Percentiles rank a stretch among this genome's conserved stretches.
Evolutionary conservation across 2,113 vertebrate species (phyloP).

Genomic region (Trematocara nigrifrons): DNA sequence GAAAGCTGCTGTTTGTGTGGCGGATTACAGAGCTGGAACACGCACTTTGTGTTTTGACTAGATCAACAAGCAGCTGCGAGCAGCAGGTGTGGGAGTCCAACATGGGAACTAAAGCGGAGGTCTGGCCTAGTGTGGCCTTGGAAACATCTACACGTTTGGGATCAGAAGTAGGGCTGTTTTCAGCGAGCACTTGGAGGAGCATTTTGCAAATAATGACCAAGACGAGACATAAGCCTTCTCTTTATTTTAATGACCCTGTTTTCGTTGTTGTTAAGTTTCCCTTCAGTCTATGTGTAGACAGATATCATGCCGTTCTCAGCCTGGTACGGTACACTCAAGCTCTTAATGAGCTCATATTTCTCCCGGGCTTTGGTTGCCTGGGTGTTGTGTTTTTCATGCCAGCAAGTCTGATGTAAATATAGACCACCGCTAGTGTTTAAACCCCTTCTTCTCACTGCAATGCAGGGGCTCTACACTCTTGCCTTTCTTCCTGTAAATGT

Average conservation of each 20-base stretch:
- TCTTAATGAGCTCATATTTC: conserved; percentile 21
- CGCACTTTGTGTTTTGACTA: background rate
- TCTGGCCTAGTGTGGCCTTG: background rate
- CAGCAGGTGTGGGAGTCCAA: background rate
- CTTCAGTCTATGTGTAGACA: conserved; percentile 1
- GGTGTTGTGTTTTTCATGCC: conserved; percentile 35
- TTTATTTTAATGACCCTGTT: background rate
- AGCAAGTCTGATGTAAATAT: conserved; percentile 35
- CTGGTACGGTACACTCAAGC: conserved; percentile 2
- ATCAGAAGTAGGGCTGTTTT: background rate
- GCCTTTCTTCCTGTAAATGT: background rate
- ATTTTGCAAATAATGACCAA: conserved; percentile 4
- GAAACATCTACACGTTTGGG: background rate
- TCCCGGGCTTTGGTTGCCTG: conserved; percentile 34
- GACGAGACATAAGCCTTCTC: background rate
- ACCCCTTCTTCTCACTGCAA: background rate
- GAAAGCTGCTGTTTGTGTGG: conserved; percentile 28
- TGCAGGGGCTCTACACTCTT: background rate
- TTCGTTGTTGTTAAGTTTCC: conserved; percentile 3
- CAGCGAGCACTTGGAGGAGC: background rate
- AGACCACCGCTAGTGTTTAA: conserved; percentile 1
- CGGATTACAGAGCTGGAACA: conserved; percentile 12
- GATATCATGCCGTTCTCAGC: conserved; percentile 5
- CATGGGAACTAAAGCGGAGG: background rate
- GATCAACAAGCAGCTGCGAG: conserved; percentile 32